Conservation (phyloP, 1,140 invertebrate genomes). For the Oscheius sp. region DNA sequence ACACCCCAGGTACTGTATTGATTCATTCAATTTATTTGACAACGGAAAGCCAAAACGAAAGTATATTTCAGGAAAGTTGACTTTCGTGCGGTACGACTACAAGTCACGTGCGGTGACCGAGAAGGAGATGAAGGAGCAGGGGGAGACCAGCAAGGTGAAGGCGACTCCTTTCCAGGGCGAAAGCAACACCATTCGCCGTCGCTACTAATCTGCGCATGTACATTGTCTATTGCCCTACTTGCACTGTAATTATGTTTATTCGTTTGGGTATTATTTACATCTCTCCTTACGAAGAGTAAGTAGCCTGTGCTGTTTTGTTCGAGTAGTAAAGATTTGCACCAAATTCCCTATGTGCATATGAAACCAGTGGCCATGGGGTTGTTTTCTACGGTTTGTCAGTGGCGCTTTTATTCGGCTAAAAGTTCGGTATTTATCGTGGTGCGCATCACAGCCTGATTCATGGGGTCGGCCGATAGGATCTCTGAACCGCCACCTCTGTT, state of each 20-base stretch:
- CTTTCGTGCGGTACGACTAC: slow-evolving; percentile 55
- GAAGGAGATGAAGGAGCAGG: slow-evolving; percentile 32
- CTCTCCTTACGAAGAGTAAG: too few relatives aligned
- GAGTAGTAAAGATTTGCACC: too few relatives aligned
- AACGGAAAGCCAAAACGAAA: too few relatives aligned
- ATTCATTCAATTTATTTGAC: too few relatives aligned
- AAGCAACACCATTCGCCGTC: slow-evolving; percentile 9
- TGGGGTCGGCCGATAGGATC: slow-evolving; percentile 5
- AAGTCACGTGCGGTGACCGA: slow-evolving; percentile 43
- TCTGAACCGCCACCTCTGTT: not conserved
- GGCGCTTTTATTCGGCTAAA: too few relatives aligned
- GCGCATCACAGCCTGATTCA: slow-evolving; percentile 8
- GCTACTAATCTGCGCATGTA: slow-evolving; percentile 4
- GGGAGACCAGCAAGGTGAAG: not conserved
- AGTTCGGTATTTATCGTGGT: too few relatives aligned
- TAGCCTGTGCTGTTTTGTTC: too few relatives aligned
- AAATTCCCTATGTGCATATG: too few relatives aligned
- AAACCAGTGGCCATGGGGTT: too few relatives aligned
- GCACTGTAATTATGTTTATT: not conserved
- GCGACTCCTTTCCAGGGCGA: slow-evolving; percentile 24
- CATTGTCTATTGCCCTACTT: not conserved
- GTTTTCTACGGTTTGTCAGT: too few relatives aligned
- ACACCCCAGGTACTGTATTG: slow-evolving; percentile 13
- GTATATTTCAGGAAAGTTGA: slow-evolving; percentile 46
- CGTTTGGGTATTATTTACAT: too few relatives aligned